phyloP scores from a whole-genome alignment of 2,113 vertebrate genomes.

The Suncus etruscus region DNA sequence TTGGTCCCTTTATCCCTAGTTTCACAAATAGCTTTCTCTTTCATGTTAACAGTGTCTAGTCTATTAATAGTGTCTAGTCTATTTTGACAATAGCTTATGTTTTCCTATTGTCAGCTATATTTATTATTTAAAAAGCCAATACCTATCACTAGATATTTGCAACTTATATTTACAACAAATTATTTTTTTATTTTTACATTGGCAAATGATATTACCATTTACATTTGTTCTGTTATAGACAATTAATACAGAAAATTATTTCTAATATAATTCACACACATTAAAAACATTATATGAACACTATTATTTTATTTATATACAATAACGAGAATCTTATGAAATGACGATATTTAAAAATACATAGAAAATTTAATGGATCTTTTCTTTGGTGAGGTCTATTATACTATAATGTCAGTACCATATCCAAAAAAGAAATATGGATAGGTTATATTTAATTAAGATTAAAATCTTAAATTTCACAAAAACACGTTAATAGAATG shows the following conservation, averaged over 20 bases:
- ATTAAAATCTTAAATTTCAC: neutral
- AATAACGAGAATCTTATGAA: neutral
- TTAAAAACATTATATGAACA: neutral
- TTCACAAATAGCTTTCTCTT: conserved; percentile 24
- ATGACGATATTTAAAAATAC: neutral
- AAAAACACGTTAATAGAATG: neutral
- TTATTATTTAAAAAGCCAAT: conserved; percentile 1
- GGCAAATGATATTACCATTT: conserved; percentile 3
- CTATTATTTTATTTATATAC: neutral
- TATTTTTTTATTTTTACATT: neutral
- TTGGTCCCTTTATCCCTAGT: neutral
- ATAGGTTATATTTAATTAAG: neutral
- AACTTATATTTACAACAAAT: neutral
- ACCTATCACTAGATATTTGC: too few relatives aligned
- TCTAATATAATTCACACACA: conserved; percentile 17
- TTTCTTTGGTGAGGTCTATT: neutral
- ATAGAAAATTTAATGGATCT: neutral
- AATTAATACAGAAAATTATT: neutral
- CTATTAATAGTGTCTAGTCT: neutral
- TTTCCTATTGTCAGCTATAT: neutral
- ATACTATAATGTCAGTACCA: neutral
- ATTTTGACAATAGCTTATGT: neutral
- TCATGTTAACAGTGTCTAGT: neutral
- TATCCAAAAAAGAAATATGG: neutral
- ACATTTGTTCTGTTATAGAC: neutral